Conservation (phyloP, 2,797 vertebrate genomes). For the Phataginus tricuspis region DNA sequence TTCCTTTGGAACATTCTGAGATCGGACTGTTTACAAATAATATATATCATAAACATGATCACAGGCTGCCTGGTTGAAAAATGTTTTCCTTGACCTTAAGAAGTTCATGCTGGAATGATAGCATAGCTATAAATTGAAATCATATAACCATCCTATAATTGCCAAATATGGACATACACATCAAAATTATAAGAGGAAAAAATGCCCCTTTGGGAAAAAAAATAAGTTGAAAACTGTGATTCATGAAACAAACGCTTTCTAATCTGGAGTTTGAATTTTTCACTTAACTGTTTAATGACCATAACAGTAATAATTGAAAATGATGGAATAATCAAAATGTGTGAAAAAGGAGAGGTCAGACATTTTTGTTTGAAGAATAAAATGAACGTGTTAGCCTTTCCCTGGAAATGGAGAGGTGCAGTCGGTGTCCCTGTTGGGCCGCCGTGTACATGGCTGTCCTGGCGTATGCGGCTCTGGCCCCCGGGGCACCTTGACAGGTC, state of each 20-base stretch:
- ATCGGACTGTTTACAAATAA: neutral
- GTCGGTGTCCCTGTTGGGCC: neutral
- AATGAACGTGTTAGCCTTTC: neutral
- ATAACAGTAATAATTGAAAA: neutral
- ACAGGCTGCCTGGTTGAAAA: neutral
- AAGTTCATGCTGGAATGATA: neutral
- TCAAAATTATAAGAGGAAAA: neutral
- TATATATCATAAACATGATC: neutral
- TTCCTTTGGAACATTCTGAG: constrained; percentile 20
- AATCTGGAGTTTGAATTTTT: neutral
- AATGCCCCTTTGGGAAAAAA: neutral
- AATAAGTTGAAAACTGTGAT: neutral
- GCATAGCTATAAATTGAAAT: neutral
- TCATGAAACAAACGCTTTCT: neutral
- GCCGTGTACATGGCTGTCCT: neutral
- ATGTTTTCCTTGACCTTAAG: neutral
- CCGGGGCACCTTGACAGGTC: neutral
- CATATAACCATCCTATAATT: neutral
- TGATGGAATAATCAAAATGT: neutral
- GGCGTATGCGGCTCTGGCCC: no score
- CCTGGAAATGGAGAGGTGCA: neutral
- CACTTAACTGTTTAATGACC: neutral
- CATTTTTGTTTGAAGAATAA: neutral
- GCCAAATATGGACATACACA: neutral
- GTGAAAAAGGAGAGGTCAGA: neutral